Evolutionary conservation across 53 echinoderm and acorn worm species (phyloP).

Genomic region (Holothuria leucospilota): DNA sequence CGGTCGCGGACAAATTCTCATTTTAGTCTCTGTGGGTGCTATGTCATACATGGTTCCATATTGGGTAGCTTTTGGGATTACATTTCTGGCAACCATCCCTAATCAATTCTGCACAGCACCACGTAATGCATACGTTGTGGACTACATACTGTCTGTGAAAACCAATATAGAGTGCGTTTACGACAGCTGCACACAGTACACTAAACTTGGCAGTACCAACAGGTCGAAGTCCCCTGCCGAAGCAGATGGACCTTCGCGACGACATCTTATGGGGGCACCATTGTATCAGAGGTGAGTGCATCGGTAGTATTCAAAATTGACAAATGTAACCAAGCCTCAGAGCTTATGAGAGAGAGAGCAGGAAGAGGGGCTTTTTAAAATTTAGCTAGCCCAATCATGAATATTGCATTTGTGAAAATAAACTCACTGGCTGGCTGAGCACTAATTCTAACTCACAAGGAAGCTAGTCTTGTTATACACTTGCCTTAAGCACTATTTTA

Average conservation of each 20-base stretch:
- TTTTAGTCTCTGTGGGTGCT: constrained; percentile 74
- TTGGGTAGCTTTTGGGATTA: constrained; percentile 83
- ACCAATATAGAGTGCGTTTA: background rate
- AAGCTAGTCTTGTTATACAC: too few species aligned
- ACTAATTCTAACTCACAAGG: too few species aligned
- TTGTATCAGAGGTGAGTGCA: constrained; percentile 75
- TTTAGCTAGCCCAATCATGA: too few species aligned
- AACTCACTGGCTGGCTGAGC: too few species aligned
- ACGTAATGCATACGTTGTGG: background rate
- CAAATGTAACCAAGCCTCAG: too few species aligned
- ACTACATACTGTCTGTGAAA: background rate
- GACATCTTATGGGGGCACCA: constrained; percentile 66
- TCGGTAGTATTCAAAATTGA: too few species aligned
- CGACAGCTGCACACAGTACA: constrained; percentile 31
- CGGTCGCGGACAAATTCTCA: constrained; percentile 76
- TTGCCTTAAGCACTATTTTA: too few species aligned
- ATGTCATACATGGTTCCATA: constrained; percentile 73
- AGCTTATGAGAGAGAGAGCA: too few species aligned
- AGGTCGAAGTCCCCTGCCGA: constrained; percentile 62
- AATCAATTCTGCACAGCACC: constrained; percentile 62
- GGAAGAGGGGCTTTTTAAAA: too few species aligned
- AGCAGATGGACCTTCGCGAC: constrained; percentile 77
- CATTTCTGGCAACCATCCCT: constrained; percentile 78
- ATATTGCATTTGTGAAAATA: too few species aligned
- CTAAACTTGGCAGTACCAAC: constrained; percentile 46